phyloP scores from a whole-genome alignment of 1,140 invertebrate genomes.

The Drosophila parabipectinata region DNA sequence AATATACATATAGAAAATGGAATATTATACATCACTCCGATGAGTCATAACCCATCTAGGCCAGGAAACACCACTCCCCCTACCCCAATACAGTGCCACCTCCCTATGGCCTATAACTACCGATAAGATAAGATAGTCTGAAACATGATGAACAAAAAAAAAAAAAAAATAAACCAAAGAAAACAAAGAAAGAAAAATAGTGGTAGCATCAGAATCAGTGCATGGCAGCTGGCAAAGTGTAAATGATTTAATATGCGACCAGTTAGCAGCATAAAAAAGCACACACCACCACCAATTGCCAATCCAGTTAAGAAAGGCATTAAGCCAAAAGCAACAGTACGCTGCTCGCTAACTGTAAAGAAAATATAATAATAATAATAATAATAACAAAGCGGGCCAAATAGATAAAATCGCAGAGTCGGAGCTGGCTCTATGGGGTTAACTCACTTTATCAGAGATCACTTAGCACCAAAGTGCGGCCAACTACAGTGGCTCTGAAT shows the following conservation, averaged over 20 bases:
- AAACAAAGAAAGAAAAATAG: constrained; percentile 2
- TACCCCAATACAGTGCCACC: neutral
- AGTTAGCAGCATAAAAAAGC: neutral
- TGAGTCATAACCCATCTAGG: neutral
- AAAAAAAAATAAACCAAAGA: constrained; percentile 1
- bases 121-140: constrained; percentile 36
- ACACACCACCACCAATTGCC: constrained; percentile 14
- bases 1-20: neutral
- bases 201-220: constrained; percentile 58
- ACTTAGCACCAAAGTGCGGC: constrained; percentile 6
- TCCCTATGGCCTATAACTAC: neutral
- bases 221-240: constrained; percentile 66
- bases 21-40: too few species aligned
- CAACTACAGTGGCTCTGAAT: neutral
- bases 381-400: constrained; percentile 9
- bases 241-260: constrained; percentile 59
- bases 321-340: constrained; percentile 17
- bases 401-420: constrained; percentile 13
- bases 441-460: constrained; percentile 12
- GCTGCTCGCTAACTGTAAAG: constrained; percentile 25
- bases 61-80: neutral
- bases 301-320: constrained; percentile 49
- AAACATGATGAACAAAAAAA: neutral
- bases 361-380: constrained; percentile 7
- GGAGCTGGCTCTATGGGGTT: constrained; percentile 6